Evolutionary conservation across 2,113 vertebrate genomes (phyloP).

Genomic region (Macaca fascicularis): T2T-MFA8v1.1 NC_088384.1:67122501-67123000

Average conservation of each 20-base stretch:
- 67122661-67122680: conserved; percentile 40
- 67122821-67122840: not conserved
- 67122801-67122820: not conserved
- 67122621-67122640: conserved; percentile 40
- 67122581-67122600: not conserved
- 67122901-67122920: not conserved
- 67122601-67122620: conserved; percentile 20
- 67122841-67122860: not conserved
- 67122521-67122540: not conserved
- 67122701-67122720: conserved; percentile 40
- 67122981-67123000: not conserved
- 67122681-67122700: conserved; percentile 32
- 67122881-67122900: not conserved
- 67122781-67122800: not conserved
- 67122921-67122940: not conserved
- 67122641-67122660: not conserved
- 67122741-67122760: not conserved
- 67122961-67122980: not conserved
- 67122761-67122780: conserved; percentile 12
- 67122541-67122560: not conserved
- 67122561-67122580: not conserved
- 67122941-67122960: not conserved
- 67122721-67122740: not conserved
- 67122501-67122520: not conserved
- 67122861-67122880: not conserved